Evolutionary conservation across 1,140 invertebrate species (phyloP), one percentile per base, ranked within the genome.

Genomic region (Drosophila micromelanica): DNA sequence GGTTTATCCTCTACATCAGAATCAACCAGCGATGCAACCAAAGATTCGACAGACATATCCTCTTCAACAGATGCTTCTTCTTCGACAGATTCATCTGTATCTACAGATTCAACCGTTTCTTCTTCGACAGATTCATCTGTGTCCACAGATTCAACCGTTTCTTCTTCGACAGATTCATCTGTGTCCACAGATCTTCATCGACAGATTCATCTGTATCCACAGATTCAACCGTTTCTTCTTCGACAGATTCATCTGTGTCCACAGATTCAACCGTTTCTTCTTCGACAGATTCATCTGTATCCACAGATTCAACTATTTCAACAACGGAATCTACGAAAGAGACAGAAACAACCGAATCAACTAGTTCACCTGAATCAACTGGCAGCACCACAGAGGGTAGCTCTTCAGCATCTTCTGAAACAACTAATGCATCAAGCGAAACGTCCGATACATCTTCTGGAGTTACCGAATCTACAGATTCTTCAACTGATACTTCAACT

Each of bases 151-250:
- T 75, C 81, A 6, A 78, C 67, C 7, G 40, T 37, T 6, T 60
- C 46, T n/a, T n/a, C n/a, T n/a, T n/a, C n/a, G n/a, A n/a, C n/a
- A n/a, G 74, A 71, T 17, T 78, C 67, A 54, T 61, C 73, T 38
- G 63, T 75, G 8, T 76, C 77, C 0, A 73, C 78, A 48, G 75
- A 75, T 12, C n/a, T n/a, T n/a, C n/a, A n/a, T n/a, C n/a, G n/a
- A n/a, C n/a, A n/a, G 74, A 71, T 17, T 78, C 67, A 54, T 61
- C 73, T 38, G 63, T 75, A 9, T 76, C 54, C 20, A 75, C 52
- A n/a, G 80, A 78, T 38, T 62, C 76, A 0, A 30, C 60, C 2
- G 32, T 48, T 20, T 70, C 76, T 0, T 46, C 59, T 23, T 65
- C 80, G 9, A 77, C 78, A 3, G 76, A 69, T 38, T n/a, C n/a